Percentiles rank a stretch among this genome's conserved stretches.
Conservation (phyloP, 1,140 invertebrate species). For the Asobara japonica region DNA sequence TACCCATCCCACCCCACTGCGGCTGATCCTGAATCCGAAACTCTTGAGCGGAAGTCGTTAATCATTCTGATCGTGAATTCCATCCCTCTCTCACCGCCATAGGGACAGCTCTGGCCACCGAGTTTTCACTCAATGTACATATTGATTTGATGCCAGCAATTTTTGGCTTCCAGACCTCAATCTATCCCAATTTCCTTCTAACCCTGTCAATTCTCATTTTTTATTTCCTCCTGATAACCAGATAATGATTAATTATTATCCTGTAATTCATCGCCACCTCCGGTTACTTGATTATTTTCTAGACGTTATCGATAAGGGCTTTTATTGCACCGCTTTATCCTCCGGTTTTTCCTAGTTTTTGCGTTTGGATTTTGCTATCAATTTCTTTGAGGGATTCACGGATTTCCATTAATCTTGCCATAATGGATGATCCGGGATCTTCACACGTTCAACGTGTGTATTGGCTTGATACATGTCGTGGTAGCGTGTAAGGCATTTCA, state of each 20-base stretch:
- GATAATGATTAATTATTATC: not conserved
- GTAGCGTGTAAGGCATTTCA: too few species aligned
- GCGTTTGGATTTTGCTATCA: too few species aligned
- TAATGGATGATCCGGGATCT: too few species aligned
- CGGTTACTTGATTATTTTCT: conserved; percentile 17
- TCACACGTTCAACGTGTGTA: too few species aligned
- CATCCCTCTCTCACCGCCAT: not conserved
- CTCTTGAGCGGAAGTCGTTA: conserved; percentile 23
- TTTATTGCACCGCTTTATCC: too few species aligned
- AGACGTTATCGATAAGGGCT: conserved; percentile 22
- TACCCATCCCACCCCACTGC: not conserved
- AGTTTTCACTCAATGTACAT: conserved; percentile 5
- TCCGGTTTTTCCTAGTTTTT: too few species aligned
- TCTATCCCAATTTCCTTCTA: not conserved
- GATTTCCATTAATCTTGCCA: too few species aligned
- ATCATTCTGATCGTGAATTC: conserved; percentile 24
- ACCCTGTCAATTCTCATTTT: not conserved
- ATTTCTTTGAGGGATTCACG: too few species aligned
- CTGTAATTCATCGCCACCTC: not conserved
- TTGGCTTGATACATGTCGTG: too few species aligned
- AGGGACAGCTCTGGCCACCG: not conserved
- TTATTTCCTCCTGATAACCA: conserved; percentile 5
- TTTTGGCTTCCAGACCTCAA: conserved; percentile 1
- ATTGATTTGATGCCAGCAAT: conserved; percentile 15
- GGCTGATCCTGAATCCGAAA: conserved; percentile 24